These are phyloP conservation scores for Entelurus aequoreus DNA, from an alignment of 2,113 vertebrate species.

Conservation along the genomic window DNA sequence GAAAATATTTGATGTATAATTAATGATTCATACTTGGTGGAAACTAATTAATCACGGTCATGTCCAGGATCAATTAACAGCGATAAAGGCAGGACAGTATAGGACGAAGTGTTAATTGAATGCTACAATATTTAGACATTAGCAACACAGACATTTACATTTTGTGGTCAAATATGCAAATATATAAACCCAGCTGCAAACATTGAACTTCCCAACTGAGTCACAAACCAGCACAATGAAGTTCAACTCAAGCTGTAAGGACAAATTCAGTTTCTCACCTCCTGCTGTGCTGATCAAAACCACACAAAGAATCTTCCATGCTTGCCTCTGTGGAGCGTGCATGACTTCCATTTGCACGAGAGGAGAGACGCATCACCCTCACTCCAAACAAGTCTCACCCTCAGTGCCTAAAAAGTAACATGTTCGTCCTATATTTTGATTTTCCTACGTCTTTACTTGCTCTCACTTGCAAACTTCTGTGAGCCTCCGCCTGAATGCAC, in stretches of 20 bases:
- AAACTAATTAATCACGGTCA: too few species aligned
- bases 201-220: too few species aligned
- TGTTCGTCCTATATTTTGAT: neutral
- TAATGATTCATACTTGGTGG: too few species aligned
- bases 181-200: too few species aligned
- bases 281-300: constrained; percentile 16
- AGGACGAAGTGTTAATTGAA: too few species aligned
- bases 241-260: neutral
- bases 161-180: too few species aligned
- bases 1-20: too few species aligned
- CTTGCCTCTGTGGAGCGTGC: neutral
- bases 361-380: neutral
- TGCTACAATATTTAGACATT: too few species aligned
- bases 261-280: constrained; percentile 37
- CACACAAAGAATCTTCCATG: constrained; percentile 32
- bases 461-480: neutral
- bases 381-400: neutral
- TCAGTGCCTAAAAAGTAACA: neutral
- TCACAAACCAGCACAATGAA: too few species aligned
- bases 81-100: too few species aligned
- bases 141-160: too few species aligned
- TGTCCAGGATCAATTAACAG: too few species aligned
- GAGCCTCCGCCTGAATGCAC: constrained; percentile 1
- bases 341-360: constrained; percentile 14
- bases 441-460: constrained; percentile 1